Evolutionary conservation across 2,797 vertebrate genomes (phyloP), one percentile per base, ranked within the genome.

Genomic region (Darevskia mixta): DNA sequence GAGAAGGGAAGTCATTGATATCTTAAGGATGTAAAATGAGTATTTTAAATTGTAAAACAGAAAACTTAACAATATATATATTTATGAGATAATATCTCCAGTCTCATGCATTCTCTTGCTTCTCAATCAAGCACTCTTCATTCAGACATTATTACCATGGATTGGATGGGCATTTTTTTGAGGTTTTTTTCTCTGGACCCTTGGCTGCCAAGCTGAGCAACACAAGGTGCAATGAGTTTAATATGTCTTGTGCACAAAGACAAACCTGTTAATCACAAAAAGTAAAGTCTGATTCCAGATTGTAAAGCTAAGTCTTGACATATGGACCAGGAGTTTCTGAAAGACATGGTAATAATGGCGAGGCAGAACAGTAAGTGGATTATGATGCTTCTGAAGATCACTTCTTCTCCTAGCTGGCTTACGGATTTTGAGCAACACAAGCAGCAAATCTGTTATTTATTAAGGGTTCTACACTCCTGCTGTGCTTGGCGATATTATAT

Each of bases 331-430:
- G 0, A 0, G 2, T 45, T 90, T 45, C 84, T 85, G 15, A 79
- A 76, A 0, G 0, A 35, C 4, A 4, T 0, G 0, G 66, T 78
- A 61, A 79, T 78, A 61, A 79, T 2, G 13, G 25, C 25, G 1
- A 82, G 5, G 0, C 58, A 83, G 58, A 79, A 85, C 15, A 82
- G 17, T 43, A 87, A 77, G 5, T 1, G 3, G 66, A 45, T 79
- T 35, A 71, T 86, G 67, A 87, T 35, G 17, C 61, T 89, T 83
- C 75, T 43, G 9, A 11, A 7, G 75, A 55, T 83, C 18, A 71
- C 11, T 18, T 58, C 7, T 49, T 61, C 87, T 71, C 17, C 27
- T 88, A 18, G 79, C 29, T 87, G 81, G 73, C 5, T 66, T 82
- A 86, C 79, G 41, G 91, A 11, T 83, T 92, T 72, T 25, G 43